Evolutionary conservation across 2,888 invertebrate species (phyloP), one percentile per base, ranked within the genome.

Genomic region (Rhagium mordax): DNA sequence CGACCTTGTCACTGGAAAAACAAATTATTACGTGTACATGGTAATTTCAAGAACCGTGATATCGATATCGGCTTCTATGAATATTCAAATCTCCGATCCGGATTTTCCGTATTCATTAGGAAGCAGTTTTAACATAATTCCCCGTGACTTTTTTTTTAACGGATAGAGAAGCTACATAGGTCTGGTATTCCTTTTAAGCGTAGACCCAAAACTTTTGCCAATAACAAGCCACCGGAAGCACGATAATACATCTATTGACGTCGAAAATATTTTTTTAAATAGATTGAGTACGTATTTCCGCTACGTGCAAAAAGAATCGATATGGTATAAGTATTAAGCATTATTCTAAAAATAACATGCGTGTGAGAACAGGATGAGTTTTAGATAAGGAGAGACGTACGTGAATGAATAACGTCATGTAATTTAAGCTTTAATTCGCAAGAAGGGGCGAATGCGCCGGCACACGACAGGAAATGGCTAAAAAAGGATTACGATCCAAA

Each of bases 1-100:
- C 64, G 73, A 73, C 75, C 75, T 75, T 75, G 75, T 55, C 62
- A 68, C 70, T 74, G 76, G 77, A 77, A 75, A 77, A 77, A 72
- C 72, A 75, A 76, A 77, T 75, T 79, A 74, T 68, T 70, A 72
- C 64, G 72, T 72, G 27, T 29, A 72, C 72, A 72, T 71, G 75
- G 75, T 71, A 74, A 71, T 74, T 74, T 74, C 74, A 64, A 77
- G 75, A 69, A 79, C 33, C 74, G 41, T n/a, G 65, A 71, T 68
- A 62, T 65, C 70, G 62, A 48, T 70, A 67, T 27, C 18, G 55
- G 29, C 16, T 65, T 53, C 65, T 65, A 0, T 15, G 53, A 53
- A 53, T 1, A 33, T 41, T 8, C 20, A 18, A 29, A 24, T 21
- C 3, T 24, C 18, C 18, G 20, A 24, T 24, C 49, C 49, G 27